A percentile compares a stretch with the other conserved stretches of the same genome.
These are phyloP conservation scores for Sylvilagus floridanus DNA, from an alignment of 2,797 vertebrate species.

Conservation along the genomic window DNA sequence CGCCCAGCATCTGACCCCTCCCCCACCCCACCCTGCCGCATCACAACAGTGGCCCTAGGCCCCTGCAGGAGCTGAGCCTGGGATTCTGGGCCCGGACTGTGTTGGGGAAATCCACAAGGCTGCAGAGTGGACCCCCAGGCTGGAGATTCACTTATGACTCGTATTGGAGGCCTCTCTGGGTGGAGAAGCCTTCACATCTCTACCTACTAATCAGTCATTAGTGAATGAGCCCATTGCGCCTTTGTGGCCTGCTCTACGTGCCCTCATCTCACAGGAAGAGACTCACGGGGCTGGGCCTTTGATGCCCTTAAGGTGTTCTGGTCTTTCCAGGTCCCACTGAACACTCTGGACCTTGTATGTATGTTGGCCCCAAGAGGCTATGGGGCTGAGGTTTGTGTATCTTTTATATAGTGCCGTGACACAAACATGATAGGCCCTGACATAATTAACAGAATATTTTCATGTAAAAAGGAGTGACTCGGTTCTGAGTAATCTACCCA, in stretches of 20 bases:
- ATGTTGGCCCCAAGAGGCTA: not conserved
- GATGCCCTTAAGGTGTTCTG: not conserved
- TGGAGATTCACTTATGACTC: not conserved
- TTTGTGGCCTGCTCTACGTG: not conserved
- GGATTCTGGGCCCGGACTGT: not conserved
- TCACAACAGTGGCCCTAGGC: accelerated
- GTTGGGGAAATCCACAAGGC: not conserved
- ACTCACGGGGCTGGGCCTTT: not conserved
- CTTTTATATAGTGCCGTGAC: not conserved
- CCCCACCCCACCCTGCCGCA: no score
- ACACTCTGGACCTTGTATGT: not conserved
- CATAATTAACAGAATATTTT: constrained; percentile 43
- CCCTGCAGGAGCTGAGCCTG: no score
- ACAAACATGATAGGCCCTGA: not conserved
- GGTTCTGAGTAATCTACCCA: not conserved
- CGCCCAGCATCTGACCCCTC: accelerated
- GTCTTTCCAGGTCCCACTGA: not conserved
- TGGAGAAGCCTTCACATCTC: not conserved
- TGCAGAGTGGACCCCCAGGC: no score
- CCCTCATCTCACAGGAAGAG: not conserved
- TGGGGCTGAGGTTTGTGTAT: not conserved
- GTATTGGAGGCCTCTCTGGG: not conserved
- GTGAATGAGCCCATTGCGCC: not conserved
- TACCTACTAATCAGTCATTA: not conserved
- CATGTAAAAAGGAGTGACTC: not conserved